These are phyloP conservation scores for Pachycephala philippinensis DNA, from an alignment of 2,113 vertebrate genomes.

Conservation along the genomic window DNA sequence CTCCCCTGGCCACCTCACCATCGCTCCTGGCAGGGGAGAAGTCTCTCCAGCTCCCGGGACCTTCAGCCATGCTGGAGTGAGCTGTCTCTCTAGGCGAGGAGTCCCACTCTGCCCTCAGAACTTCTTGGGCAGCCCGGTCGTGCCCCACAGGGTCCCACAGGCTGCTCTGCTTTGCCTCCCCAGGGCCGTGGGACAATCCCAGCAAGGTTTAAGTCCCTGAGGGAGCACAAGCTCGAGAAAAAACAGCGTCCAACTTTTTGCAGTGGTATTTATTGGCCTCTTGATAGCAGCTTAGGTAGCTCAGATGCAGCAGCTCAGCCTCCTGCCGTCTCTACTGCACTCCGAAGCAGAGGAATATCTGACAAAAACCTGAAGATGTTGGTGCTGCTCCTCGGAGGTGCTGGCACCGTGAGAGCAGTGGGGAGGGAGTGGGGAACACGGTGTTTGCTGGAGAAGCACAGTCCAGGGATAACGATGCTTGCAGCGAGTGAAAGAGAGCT, in stretches of 20 bases:
- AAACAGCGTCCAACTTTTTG: neutral
- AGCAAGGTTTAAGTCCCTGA: neutral
- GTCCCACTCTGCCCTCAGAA: neutral
- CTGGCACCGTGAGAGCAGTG: neutral
- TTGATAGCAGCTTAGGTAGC: neutral
- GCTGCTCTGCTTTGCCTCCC: rapidly evolving
- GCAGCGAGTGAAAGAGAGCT: neutral
- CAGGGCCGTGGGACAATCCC: rapidly evolving
- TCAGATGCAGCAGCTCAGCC: neutral
- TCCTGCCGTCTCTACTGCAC: neutral
- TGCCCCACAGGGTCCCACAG: neutral
- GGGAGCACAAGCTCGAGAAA: neutral
- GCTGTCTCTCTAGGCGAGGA: neutral
- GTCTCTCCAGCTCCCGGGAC: neutral
- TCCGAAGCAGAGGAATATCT: neutral
- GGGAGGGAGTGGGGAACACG: neutral
- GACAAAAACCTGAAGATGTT: neutral
- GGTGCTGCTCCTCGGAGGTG: neutral
- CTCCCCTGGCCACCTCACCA: neutral
- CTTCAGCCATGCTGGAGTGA: constrained; percentile 50
- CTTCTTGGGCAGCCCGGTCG: neutral
- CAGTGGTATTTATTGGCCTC: neutral
- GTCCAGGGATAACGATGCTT: neutral
- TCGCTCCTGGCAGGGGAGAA: neutral
- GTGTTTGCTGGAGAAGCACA: rapidly evolving